Conservation (phyloP, 2,113 vertebrate species). For the Sialia sialis region DNA sequence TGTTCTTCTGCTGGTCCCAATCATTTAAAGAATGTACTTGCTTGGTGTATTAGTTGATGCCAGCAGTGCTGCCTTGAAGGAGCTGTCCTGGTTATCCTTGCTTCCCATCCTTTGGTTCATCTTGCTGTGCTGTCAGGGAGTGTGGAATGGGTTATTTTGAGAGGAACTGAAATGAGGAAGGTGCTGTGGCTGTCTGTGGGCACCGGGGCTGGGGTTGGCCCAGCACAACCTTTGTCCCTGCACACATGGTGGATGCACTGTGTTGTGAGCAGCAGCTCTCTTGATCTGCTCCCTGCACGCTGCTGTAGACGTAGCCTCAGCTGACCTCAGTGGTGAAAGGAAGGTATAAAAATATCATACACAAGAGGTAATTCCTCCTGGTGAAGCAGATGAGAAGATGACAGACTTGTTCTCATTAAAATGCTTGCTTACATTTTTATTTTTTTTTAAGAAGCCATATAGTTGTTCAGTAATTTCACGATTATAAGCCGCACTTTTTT, state of each 20-base stretch:
- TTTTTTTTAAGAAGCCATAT: background rate
- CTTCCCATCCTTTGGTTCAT: background rate
- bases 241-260: fast-evolving
- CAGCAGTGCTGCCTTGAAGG: background rate
- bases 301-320: background rate
- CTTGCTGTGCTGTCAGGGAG: background rate
- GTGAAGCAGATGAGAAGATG: background rate
- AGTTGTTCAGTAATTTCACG: no score
- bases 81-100: background rate
- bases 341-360: background rate
- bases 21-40: background rate
- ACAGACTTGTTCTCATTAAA: background rate
- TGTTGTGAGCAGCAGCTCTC: background rate
- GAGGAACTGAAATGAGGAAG: background rate
- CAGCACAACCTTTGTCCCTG: background rate
- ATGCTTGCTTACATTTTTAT: background rate
- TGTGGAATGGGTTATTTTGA: background rate
- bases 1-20: background rate
- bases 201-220: background rate
- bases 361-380: background rate
- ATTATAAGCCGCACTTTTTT: no score
- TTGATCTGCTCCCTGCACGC: background rate
- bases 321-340: background rate
- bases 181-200: background rate
- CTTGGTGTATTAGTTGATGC: background rate